Base-by-base conservation (phyloP, 2,113 vertebrate species). In the Hipposideros armiger region DNA sequence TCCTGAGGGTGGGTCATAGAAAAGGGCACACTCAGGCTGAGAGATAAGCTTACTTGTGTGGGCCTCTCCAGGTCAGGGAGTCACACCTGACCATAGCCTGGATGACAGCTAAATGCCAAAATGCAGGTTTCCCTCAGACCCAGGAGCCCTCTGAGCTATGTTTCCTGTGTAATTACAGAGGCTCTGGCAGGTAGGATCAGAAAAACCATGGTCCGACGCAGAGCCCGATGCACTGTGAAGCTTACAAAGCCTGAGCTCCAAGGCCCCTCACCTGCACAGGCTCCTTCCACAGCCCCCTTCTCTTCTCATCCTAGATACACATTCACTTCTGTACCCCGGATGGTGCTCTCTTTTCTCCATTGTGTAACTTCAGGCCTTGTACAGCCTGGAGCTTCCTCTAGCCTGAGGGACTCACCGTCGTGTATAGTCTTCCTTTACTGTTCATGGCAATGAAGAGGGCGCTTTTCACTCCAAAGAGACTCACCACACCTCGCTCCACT, bases 401-500 rank as follows among this genome's bases (percentile, higher is more conserved):
- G 42, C 42, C 47, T 0, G 1, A 2, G 10, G 42, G 98, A 99
- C 99, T 99, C 98, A 99, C 99, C 93, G 99, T 99, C 98, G 99
- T 98, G 83, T 99, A 99, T 26, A 99, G 96, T 98, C 99, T 99
- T 67, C 99, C 99, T 90, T 99, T 99, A 97, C 97, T 99, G 98
- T 99, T 99, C 99, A 99, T 99, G 95, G 99, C 99, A 9, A 99
- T 94, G 97, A 99, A 99, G 97, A 99, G 97, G 96, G 98, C 97
- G 52, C 99, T 99, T 98, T 96, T 99, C 98, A 99, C 98, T 90
- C 99, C 99, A 19, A 98, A 99, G 32, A 99, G 99, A 98, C 99
- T 99, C 96, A 99, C 99, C 97, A 99, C 99, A 32, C 99, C 99
- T 98, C 99, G 98, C 94, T 99, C 99, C 98, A 99, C 99, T 10